Base-by-base conservation (phyloP, 37 sponge, comb jelly and placozoan genomes). In the Diacarnus erythraeanus region DNA sequence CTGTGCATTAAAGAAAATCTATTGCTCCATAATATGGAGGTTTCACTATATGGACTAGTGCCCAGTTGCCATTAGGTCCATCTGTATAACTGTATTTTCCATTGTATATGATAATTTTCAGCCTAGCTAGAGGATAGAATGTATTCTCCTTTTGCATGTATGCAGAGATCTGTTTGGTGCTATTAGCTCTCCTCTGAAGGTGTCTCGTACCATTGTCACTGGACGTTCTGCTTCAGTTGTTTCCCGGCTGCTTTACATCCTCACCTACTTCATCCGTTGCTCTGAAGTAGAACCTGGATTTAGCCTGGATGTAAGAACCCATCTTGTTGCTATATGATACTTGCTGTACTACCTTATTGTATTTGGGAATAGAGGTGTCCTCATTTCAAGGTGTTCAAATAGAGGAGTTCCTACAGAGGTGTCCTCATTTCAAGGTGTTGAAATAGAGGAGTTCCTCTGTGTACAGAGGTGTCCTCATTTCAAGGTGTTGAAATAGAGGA, bases 221-320 rank as follows among this genome's bases (percentile, higher is more conserved):
- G 93, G 93, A 1, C 77, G 81, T 58, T 56, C 72, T 3, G 57
- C 20, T 1, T 38, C 80, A 22, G 35, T 83, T 2, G 78, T 92
- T 2, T 74, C 73, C 72, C 68, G 83, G 12, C 79, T 92, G 1
- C 76, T 92, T 54, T 92, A 85, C 70, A 22, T 92, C 39, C 72
- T 92, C 35, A 82, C 89, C 37, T 92, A 92, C 90, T 92, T 92
- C 76, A 92, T 92, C 23, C 67, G 93, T 30, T 92, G 93, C 39
- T 83, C 83, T 38, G 89, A 88, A 43, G 68, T 88, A 15, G 69
- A 88, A 59, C 75, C 76, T 8, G 67, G 80, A 38, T 22, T 60
- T 54, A 54, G n/a, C n/a, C n/a, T n/a, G n/a, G n/a, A n/a, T n/a
- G n/a, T 47, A 47, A 47, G 12, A 47, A 47, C 51, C 51, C 6